These are phyloP conservation scores for Xylota sylvarum DNA, from an alignment of 2,888 invertebrate genomes.

Conservation along the genomic window DNA sequence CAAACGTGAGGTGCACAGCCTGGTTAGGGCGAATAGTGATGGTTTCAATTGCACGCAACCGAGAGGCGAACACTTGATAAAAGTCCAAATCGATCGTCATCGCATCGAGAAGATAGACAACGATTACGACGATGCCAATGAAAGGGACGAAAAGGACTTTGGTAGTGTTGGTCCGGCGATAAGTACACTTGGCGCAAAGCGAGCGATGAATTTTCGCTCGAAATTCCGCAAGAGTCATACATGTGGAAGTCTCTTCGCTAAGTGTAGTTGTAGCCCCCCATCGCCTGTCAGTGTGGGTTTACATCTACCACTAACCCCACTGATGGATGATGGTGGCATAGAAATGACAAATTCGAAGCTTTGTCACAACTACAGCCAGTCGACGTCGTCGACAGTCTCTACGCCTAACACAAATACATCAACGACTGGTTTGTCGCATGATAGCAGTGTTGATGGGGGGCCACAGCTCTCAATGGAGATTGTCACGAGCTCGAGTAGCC, in stretches of 20 bases:
- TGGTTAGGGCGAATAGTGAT: slow-evolving; percentile 62
- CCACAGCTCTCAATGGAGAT: slow-evolving; percentile 58
- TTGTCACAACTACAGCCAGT: slow-evolving; percentile 65
- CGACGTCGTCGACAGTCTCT: slow-evolving; percentile 71
- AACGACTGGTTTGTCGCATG: slow-evolving; percentile 68
- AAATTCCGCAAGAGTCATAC: slow-evolving; percentile 82
- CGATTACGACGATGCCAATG: slow-evolving; percentile 54
- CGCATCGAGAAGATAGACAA: slow-evolving; percentile 3
- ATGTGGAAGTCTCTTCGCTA: slow-evolving; percentile 82
- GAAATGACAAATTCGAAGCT: slow-evolving; percentile 64
- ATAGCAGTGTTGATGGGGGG: slow-evolving; percentile 70
- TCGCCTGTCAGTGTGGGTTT: slow-evolving; percentile 56
- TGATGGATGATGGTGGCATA: slow-evolving; percentile 40
- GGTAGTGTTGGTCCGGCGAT: slow-evolving; percentile 75
- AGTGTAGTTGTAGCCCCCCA: slow-evolving; percentile 80
- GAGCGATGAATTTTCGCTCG: slow-evolving; percentile 78
- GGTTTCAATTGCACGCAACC: slow-evolving; percentile 61
- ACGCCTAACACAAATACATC: slow-evolving; percentile 73
- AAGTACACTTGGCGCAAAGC: slow-evolving; percentile 76
- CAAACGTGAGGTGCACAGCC: slow-evolving; percentile 41
- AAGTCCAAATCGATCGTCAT: slow-evolving; percentile 45
- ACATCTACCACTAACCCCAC: slow-evolving; percentile 58
- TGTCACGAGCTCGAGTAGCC: slow-evolving; percentile 66
- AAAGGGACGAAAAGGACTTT: slow-evolving; percentile 71
- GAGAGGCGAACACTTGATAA: slow-evolving; percentile 29